These are phyloP conservation scores for Diplogasteroides magnus DNA, from an alignment of 1,140 invertebrate genomes.

Conservation along the genomic window DNA sequence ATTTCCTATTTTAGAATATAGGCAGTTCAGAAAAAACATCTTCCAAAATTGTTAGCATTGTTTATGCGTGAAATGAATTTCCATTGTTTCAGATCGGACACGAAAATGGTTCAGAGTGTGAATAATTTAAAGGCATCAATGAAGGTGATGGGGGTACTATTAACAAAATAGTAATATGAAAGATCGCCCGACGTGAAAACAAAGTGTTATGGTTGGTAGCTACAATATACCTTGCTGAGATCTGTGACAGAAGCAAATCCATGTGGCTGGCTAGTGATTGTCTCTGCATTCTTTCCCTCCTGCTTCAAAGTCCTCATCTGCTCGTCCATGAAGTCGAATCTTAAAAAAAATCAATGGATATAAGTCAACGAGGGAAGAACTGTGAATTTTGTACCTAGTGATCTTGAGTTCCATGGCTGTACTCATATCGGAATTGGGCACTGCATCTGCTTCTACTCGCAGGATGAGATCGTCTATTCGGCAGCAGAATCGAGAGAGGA, in stretches of 20 bases:
- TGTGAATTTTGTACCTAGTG: not conserved
- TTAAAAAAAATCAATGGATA: too few relatives aligned
- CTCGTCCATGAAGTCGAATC: constrained; percentile 25
- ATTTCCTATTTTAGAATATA: too few relatives aligned
- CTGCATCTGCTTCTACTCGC: constrained; percentile 18
- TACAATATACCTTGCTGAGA: constrained; percentile 22
- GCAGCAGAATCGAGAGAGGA: constrained; percentile 22
- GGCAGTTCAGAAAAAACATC: too few relatives aligned
- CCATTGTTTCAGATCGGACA: not conserved
- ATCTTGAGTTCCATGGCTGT: constrained; percentile 20
- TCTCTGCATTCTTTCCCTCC: constrained; percentile 16
- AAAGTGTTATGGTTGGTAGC: constrained; percentile 2
- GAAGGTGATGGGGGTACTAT: too few relatives aligned
- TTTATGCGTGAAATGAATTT: not conserved
- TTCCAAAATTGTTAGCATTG: too few relatives aligned
- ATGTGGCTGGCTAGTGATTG: constrained; percentile 27
- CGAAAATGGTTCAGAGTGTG: constrained; percentile 5
- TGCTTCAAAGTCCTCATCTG: constrained; percentile 24
- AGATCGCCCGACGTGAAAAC: too few relatives aligned
- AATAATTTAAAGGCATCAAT: not conserved
- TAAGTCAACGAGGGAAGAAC: not conserved
- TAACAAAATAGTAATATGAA: too few relatives aligned
- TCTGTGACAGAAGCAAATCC: constrained; percentile 21
- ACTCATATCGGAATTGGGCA: constrained; percentile 12
- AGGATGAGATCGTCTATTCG: constrained; percentile 14